Evolutionary conservation across 2,888 invertebrate genomes (phyloP), one percentile per base, ranked within the genome.

Genomic region (Campoplex nolae): DNA sequence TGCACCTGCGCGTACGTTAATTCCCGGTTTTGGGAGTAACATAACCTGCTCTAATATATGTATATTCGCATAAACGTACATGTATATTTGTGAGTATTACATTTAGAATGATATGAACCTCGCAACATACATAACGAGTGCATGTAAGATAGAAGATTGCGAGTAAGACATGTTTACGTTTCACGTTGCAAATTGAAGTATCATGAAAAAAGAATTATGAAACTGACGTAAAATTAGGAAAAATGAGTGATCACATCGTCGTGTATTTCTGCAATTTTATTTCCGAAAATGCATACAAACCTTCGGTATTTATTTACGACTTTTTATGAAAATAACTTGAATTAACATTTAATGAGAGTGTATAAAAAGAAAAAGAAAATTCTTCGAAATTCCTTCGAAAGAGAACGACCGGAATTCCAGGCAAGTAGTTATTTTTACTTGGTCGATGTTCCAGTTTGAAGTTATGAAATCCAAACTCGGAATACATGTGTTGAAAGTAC

Each of bases 1-100:
- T 51, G 83, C 86, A 86, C 80, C 83, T 83, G 80, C 56, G 73
- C 70, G 54, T 79, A 75, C 80, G 80, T 77, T 83, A 80, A 83
- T 86, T 80, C 67, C 67, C 32, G 67, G 71, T 32, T 79, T 74
- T 42, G 76, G 80, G 76, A 76, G 71, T 54, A 73, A 65, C 67
- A 56, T 74, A 76, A 48, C 23, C 42, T 83, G 45, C 23, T 11
- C 51, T 67, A 38, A n/a, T 32, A 76, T 42, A 42, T 62, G 16
- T 62, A 42, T 62, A 32, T 62, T 62, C 16, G 32, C 32, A 62
- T 16, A 62, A 62, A 32, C 7, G 62, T 32, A 32, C 32, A 23
- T 45, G 54, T 28, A 38, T 76, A 76, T 76, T 71, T 58, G 78
- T 74, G 35, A 71, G 67, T 62, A 67, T 78, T 85, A 68, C 67